phyloP scores from a whole-genome alignment of 1,140 invertebrate species.

The Stegodyphus mimosarum region DNA sequence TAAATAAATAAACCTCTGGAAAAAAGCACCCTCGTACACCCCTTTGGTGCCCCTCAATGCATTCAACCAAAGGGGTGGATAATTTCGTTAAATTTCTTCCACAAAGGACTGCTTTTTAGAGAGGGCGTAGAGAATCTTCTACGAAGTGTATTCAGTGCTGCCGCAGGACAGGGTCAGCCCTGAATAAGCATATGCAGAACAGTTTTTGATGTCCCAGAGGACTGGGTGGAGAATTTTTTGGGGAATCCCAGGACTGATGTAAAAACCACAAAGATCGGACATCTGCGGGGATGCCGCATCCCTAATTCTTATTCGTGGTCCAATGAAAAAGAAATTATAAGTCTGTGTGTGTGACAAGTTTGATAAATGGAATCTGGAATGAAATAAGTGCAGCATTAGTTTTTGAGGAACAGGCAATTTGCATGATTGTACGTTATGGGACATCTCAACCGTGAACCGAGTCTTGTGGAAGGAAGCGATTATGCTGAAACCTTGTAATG shows the following conservation, averaged over 20 bases:
- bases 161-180: too few species aligned
- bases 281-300: slow-evolving; percentile 22
- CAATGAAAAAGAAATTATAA: not conserved
- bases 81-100: slow-evolving; percentile 38
- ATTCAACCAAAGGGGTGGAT: slow-evolving; percentile 33
- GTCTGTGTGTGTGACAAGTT: not conserved
- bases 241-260: not conserved
- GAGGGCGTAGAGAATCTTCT: not conserved
- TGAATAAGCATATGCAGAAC: not conserved
- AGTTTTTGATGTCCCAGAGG: not conserved
- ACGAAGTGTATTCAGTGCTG: not conserved
- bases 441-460: too few species aligned
- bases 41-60: slow-evolving; percentile 39
- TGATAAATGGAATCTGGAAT: slow-evolving; percentile 22
- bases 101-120: slow-evolving; percentile 26
- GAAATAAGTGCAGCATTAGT: slow-evolving; percentile 22
- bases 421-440: slow-evolving; percentile 9
- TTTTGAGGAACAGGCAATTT: slow-evolving; percentile 17
- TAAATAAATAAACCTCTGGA: slow-evolving; percentile 37
- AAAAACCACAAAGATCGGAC: slow-evolving; percentile 4
- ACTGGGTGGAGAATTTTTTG: slow-evolving; percentile 1
- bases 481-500: too few species aligned
- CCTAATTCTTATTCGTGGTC: slow-evolving; percentile 5
- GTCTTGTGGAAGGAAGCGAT: too few species aligned
- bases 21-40: slow-evolving; percentile 27